Evolutionary conservation across 2,113 vertebrate species (phyloP).

Genomic region (Sterrhoptilus dennistouni): DNA sequence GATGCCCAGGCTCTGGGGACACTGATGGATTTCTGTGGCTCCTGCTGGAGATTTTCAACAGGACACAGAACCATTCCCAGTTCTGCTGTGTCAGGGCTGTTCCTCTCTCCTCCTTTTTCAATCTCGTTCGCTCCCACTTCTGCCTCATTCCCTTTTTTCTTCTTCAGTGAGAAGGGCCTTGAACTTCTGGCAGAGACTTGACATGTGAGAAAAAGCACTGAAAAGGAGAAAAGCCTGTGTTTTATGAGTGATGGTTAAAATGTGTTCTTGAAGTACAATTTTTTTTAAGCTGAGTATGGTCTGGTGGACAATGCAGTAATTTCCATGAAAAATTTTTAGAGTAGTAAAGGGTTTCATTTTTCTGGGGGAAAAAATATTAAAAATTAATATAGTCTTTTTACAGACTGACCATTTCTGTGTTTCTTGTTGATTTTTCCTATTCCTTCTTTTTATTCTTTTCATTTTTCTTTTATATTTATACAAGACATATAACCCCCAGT

Average conservation of each 20-base stretch:
- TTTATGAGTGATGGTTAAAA: conserved; percentile 8
- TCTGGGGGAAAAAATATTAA: background rate
- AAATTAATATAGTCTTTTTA: background rate
- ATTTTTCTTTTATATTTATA: background rate
- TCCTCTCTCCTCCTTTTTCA: background rate
- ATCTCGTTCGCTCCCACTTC: accelerated
- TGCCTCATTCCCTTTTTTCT: background rate
- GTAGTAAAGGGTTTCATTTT: background rate
- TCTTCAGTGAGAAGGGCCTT: background rate
- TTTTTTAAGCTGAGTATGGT: background rate
- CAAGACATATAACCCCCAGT: background rate
- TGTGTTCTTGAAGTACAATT: background rate
- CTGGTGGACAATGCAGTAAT: background rate
- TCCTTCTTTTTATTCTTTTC: background rate
- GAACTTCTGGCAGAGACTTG: conserved; percentile 1
- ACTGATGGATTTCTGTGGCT: background rate
- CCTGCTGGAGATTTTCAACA: background rate
- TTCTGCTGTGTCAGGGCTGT: conserved; percentile 14
- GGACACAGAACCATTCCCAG: background rate
- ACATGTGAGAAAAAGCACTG: background rate
- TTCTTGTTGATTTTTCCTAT: background rate
- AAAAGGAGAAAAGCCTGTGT: background rate
- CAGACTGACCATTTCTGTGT: background rate
- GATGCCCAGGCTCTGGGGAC: background rate
- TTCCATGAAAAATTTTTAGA: conserved; percentile 15